Base-by-base conservation (phyloP, 2,888 invertebrate species). In the Caenorhabditis auriculariae region DNA sequence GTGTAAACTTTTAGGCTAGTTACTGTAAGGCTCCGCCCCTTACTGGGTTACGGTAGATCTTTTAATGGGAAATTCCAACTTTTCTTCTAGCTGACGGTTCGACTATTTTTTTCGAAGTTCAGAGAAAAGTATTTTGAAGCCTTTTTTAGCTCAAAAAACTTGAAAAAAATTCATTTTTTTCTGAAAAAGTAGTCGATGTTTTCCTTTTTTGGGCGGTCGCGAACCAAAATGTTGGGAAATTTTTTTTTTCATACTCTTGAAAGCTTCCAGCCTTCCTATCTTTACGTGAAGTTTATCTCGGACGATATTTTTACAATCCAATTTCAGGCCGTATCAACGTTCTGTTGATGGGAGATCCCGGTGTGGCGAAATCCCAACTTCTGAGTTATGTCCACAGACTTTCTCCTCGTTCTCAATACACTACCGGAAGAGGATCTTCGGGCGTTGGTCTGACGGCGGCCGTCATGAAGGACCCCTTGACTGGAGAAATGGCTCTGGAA, bases 281-380 rank as follows among this genome's bases (percentile, higher is more conserved):
- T 12, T 12, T 35, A 12, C 6, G 21, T 12, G 6, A 37, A 29
- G 7, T 7, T 17, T 46, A 19, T 39, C 15, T 23, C 12, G n/a
- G n/a, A n/a, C 15, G 19, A n/a, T n/a, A n/a, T n/a, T n/a, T n/a
- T n/a, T n/a, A n/a, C n/a, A n/a, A n/a, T n/a, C n/a, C n/a, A 21
- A 9, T 44, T 68, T 38, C 57, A 83, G 85, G 85, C 32, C 84
- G 83, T 67, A 93, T 99, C 70, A 98, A 99, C 84, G 91, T 99
- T 69, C 94, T 96, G 80, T 85, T 99, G 77, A 98, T 99, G 96
- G 98, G 98, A 39, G 98, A 99, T 86, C 98, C 98, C 24, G 98
- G 98, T 77, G 98, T 99, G 54, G 98, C 98, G 53, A 99, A 99
- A 85, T 94, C 94, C 0, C 98, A 99, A 84, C 85, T 99, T 57